A percentile compares a stretch with the other conserved stretches of the same genome.
phyloP scores from a whole-genome alignment of 1,140 invertebrate genomes.

The Hycleus phaleratus region DNA sequence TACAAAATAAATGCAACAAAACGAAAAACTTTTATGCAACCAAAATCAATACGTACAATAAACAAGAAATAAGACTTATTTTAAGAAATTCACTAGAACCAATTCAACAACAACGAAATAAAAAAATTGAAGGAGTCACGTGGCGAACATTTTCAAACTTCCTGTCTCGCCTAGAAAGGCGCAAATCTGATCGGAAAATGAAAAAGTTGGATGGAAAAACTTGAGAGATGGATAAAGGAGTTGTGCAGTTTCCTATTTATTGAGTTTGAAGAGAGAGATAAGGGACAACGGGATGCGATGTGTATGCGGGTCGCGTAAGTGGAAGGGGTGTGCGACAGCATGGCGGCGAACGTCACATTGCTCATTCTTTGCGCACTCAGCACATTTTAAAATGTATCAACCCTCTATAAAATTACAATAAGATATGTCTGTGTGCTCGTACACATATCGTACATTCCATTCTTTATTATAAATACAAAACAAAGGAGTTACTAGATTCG shows the following conservation, averaged over 20 bases:
- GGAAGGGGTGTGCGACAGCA: constrained; percentile 36
- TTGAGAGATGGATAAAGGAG: constrained; percentile 33
- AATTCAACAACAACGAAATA: neutral
- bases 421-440: constrained; percentile 30
- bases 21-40: too few species aligned
- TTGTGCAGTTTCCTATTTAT: constrained; percentile 38
- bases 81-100: too few species aligned
- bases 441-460: constrained; percentile 15
- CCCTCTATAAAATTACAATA: constrained; percentile 43
- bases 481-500: too few species aligned
- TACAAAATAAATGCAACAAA: constrained; percentile 38
- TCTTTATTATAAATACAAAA: too few species aligned
- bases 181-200: constrained; percentile 32
- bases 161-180: constrained; percentile 16
- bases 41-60: too few species aligned
- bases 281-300: constrained; percentile 31
- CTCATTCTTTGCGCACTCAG: constrained; percentile 43
- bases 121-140: neutral
- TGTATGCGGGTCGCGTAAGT: constrained; percentile 38
- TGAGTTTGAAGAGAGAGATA: constrained; percentile 36
- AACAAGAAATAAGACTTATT: too few species aligned
- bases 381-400: constrained; percentile 44
- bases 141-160: constrained; percentile 11
- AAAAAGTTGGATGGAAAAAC: constrained; percentile 31
- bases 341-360: constrained; percentile 42